Evolutionary conservation across 2,797 vertebrate genomes (phyloP).

Genomic region (Sus cebifrons): DNA sequence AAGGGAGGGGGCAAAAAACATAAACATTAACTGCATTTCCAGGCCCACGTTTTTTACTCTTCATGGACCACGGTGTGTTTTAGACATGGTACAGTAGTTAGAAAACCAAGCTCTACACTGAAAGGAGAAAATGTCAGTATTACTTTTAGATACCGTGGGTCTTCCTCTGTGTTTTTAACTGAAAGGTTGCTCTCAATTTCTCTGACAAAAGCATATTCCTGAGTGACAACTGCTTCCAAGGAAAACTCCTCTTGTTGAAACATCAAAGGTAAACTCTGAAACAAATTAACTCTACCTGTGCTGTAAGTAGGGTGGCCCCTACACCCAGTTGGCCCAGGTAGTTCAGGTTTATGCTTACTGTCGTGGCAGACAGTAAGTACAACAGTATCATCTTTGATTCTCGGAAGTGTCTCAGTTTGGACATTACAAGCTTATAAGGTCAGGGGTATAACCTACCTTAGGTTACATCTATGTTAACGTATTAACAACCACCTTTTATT

Average conservation of each 20-base stretch:
- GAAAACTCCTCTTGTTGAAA: not conserved
- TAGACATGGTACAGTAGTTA: not conserved
- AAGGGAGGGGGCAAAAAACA: not conserved
- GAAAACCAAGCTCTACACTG: not conserved
- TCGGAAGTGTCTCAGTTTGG: not conserved
- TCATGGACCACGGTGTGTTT: not conserved
- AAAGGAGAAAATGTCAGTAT: not conserved
- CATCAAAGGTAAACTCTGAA: not conserved
- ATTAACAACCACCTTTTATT: not conserved
- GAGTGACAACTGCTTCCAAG: conserved; percentile 49
- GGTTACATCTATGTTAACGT: not conserved
- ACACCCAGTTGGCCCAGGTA: not conserved
- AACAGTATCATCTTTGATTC: not conserved
- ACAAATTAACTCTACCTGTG: not conserved
- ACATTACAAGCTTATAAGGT: not conserved
- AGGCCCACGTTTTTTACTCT: not conserved
- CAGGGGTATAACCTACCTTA: not conserved
- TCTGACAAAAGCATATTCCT: conserved; percentile 46
- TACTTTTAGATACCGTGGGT: not conserved
- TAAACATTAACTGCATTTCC: not conserved
- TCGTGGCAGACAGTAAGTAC: rapidly evolving
- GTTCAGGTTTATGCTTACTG: not conserved
- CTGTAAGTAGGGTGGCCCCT: not conserved
- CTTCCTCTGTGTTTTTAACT: conserved; percentile 31
- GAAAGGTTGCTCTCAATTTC: not conserved